Conservation (phyloP, 2,888 invertebrate species). For the Chrysopilus asiliformis region DNA sequence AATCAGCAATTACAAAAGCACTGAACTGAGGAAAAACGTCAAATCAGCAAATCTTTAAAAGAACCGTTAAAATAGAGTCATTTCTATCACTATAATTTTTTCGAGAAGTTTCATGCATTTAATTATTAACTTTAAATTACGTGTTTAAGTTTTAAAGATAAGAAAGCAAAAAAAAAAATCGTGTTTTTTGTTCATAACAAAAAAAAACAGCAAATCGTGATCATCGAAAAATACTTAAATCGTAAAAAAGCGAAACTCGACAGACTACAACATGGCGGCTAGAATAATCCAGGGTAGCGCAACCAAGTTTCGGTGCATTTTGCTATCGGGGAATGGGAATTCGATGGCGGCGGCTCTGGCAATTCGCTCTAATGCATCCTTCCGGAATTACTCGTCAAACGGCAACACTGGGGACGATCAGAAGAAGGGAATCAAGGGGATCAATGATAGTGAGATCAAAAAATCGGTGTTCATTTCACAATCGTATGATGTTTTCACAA, state of each 20-base stretch:
- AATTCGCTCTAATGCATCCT: conserved; percentile 14
- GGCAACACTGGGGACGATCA: conserved; percentile 15
- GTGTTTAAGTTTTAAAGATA: no score
- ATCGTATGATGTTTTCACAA: conserved; percentile 79
- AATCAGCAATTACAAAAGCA: no score
- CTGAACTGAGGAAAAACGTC: no score
- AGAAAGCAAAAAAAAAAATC: no score
- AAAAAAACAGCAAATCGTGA: conserved; percentile 1
- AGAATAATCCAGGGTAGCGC: conserved; percentile 9
- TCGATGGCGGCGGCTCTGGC: not conserved
- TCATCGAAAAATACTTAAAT: not conserved
- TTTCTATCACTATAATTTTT: no score
- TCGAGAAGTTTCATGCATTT: no score
- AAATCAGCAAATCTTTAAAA: no score
- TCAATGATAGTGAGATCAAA: conserved; percentile 42
- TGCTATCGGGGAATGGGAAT: conserved; percentile 1
- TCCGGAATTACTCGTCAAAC: conserved; percentile 17
- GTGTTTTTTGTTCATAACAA: conserved; percentile 1
- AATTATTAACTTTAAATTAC: no score
- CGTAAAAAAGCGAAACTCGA: not conserved
- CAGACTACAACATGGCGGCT: conserved; percentile 9
- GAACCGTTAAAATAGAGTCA: no score
- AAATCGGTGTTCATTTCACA: conserved; percentile 88
- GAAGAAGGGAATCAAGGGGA: conserved; percentile 17
- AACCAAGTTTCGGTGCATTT: conserved; percentile 4